These are phyloP conservation scores for Lasioglossum villosulum DNA, from an alignment of 2,888 invertebrate genomes.

Conservation along the genomic window DNA sequence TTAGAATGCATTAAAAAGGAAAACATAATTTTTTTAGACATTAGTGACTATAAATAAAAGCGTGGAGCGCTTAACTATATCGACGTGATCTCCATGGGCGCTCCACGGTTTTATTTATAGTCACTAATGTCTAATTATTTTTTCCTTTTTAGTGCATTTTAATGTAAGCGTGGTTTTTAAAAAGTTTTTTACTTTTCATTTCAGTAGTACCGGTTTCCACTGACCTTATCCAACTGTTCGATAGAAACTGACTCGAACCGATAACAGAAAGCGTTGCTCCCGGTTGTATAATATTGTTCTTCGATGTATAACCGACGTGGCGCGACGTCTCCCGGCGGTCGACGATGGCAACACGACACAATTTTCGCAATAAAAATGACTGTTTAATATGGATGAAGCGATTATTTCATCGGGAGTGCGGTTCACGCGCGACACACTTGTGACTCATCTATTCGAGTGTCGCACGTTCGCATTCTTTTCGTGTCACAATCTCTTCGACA, in stretches of 20 bases:
- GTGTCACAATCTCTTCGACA: conserved; percentile 30
- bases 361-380: conserved; percentile 64
- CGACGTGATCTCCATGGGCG: too few species aligned
- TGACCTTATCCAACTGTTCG: not conserved
- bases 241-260: not conserved
- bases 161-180: too few species aligned
- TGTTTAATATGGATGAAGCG: conserved; percentile 69
- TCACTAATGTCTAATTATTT: too few species aligned
- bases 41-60: too few species aligned
- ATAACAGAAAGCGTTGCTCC: not conserved
- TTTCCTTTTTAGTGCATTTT: too few species aligned
- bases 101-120: too few species aligned
- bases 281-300: conserved; percentile 13
- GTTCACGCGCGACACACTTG: conserved; percentile 73
- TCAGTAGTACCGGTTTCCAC: not conserved
- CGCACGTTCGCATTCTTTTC: conserved; percentile 66
- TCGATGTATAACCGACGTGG: not conserved
- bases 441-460: conserved; percentile 61
- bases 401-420: conserved; percentile 73
- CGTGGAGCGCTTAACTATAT: too few species aligned
- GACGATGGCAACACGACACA: conserved; percentile 48
- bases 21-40: too few species aligned
- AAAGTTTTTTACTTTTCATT: not conserved
- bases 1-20: too few species aligned
- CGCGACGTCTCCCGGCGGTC: not conserved